Percentiles rank a stretch among this genome's conserved stretches.
phyloP scores from a whole-genome alignment of 2,888 invertebrate genomes.

The Hyalella azteca region DNA sequence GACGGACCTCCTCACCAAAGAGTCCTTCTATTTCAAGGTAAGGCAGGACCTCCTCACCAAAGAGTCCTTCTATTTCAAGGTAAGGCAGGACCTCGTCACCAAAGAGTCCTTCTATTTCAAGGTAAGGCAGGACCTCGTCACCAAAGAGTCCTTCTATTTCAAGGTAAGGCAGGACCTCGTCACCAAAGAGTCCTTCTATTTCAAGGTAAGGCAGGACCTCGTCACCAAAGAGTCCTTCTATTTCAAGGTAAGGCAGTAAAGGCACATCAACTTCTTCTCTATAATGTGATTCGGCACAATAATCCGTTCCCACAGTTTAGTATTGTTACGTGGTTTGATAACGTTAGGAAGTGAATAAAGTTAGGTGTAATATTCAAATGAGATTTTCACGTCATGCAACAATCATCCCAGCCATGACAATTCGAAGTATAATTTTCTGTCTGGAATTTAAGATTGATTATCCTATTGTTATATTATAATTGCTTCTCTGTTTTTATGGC shows the following conservation, averaged over 20 bases:
- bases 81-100: slow-evolving; percentile 78
- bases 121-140: slow-evolving; percentile 80
- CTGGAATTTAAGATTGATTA: too few relatives aligned
- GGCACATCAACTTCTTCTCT: too few relatives aligned
- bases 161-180: slow-evolving; percentile 86
- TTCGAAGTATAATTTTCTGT: too few relatives aligned
- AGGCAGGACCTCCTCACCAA: slow-evolving; percentile 79
- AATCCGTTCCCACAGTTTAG: too few relatives aligned
- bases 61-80: slow-evolving; percentile 94
- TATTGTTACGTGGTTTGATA: too few relatives aligned
- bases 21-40: slow-evolving; percentile 94
- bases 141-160: slow-evolving; percentile 91
- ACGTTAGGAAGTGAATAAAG: too few relatives aligned
- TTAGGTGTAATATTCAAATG: too few relatives aligned
- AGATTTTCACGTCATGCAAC: too few relatives aligned
- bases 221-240: slow-evolving; percentile 91
- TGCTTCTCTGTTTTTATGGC: too few relatives aligned
- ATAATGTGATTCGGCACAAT: too few relatives aligned
- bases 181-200: slow-evolving; percentile 90
- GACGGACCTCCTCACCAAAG: slow-evolving; percentile 84
- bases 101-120: slow-evolving; percentile 94
- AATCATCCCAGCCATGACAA: too few relatives aligned
- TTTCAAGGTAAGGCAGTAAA: slow-evolving; percentile 90
- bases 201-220: slow-evolving; percentile 86
- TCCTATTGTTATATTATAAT: too few relatives aligned